Evolutionary conservation across 2,113 vertebrate species (phyloP), one percentile per base, ranked within the genome.

Genomic region (Carollia perspicillata): DNA sequence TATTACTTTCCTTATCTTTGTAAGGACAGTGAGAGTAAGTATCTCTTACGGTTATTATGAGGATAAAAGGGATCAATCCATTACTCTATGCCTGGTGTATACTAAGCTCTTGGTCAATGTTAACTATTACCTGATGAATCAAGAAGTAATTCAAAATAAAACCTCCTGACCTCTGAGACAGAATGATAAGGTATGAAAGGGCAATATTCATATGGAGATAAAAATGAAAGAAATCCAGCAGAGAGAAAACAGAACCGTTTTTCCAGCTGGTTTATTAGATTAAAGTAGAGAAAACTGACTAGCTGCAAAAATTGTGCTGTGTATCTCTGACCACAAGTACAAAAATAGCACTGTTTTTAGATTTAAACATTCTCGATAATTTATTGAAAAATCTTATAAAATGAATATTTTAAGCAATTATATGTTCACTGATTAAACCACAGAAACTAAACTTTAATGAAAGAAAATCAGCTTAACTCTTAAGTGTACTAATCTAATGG

Each of bases 391-490:
- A 96, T 83, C 89, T 95, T 95, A 95, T 75, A 96, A 97, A 97
- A 94, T 97, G 97, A 97, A 97, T 96, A 97, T 94, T 97, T 97
- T 93, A 96, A 96, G 97, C 97, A 97, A 97, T 98, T 98, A 96
- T 40, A 51, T 93, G 74, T 93, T 97, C 97, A 93, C 97, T 97
- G 97, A 97, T 98, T 97, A 97, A 97, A 86, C 79, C 94, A 94
- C 86, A 94, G 95, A 96, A 97, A 97, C 91, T 86, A 95, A 97
- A 96, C 78, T 98, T 97, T 96, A 98, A 97, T 98, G 97, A 96
- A 97, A 97, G 97, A 95, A 97, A 97, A 97, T 97, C 94, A 97
- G 84, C 96, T 97, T 97, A 97, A 97, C 96, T 97, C 97, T 97
- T 97, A 96, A 97, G 97, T 97, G 72, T 94, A 96, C 90, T 78